These are phyloP conservation scores for Parascotia fuliginaria DNA, from an alignment of 2,888 invertebrate genomes.

Conservation along the genomic window DNA sequence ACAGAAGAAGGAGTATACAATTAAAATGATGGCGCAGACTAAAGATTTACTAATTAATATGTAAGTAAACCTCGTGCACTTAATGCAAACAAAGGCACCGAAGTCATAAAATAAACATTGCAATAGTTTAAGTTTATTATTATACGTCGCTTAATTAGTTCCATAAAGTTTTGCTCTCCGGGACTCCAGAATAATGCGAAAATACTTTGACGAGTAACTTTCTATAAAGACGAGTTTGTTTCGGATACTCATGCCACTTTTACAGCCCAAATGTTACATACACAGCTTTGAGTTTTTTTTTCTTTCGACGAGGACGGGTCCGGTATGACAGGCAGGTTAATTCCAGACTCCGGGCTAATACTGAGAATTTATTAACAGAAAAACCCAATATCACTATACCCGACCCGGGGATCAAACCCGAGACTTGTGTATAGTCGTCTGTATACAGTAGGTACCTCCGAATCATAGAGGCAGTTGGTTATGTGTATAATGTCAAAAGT, in stretches of 20 bases:
- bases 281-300: neutral
- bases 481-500: neutral
- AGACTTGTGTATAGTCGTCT: too few species aligned
- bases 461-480: too few species aligned
- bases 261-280: conserved; percentile 10
- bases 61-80: conserved; percentile 14
- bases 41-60: neutral
- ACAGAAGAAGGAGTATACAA: too few species aligned
- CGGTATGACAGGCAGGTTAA: too few species aligned
- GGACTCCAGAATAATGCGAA: conserved; percentile 44
- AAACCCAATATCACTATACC: too few species aligned
- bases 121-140: conserved; percentile 57
- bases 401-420: too few species aligned
- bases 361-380: too few species aligned
- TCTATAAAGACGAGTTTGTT: conserved; percentile 39
- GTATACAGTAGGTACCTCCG: too few species aligned
- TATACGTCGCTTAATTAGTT: conserved; percentile 53
- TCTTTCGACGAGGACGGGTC: too few species aligned
- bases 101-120: conserved; percentile 46
- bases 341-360: too few species aligned
- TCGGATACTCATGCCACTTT: conserved; percentile 18
- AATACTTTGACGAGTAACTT: conserved; percentile 42
- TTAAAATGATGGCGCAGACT: neutral
- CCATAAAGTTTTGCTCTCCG: conserved; percentile 51
- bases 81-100: conserved; percentile 40